Evolutionary conservation across 2,797 vertebrate species (phyloP), one percentile per base, ranked within the genome.

Genomic region (Nannoperca australis): DNA sequence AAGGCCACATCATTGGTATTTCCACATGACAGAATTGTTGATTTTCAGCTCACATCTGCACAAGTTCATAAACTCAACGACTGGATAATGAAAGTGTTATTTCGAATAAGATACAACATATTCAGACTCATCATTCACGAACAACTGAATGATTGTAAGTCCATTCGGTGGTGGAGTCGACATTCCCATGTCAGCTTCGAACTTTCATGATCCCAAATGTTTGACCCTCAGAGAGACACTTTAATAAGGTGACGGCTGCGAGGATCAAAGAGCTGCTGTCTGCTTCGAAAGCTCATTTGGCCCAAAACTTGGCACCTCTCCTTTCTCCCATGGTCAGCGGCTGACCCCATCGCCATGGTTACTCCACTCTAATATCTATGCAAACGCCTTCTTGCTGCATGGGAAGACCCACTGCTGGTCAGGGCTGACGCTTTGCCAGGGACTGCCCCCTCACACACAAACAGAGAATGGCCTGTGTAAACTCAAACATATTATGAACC

Each of bases 321-420:
- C 58, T 73, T 73, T 74, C 73, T 89, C 83, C 85, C 85, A 77
- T 86, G 89, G 88, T 90, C 79, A 72, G 64, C 76, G 60, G 64
- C 64, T 79, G 85, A 90, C 88, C 83, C 81, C 27, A 75, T 89
- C 83, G 77, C 88, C 84, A 85, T 85, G 88, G 91, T 68, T 73
- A 90, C 87, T 17, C 27, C 49, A 70, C 69, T 90, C 81, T 68
- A 90, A 88, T 89, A 89, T 91, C 82, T 72, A 88, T 83, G 84
- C 81, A 86, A 89, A 76, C 34, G 22, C 18, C 68, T 77, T 83
- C 73, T 50, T 54, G 17, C 55, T 78, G 76, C 36, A 58, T 51
- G 89, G 81, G 86, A 87, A 88, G 84, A 79, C 84, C 74, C 58
- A 72, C 67, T 58, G 77, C 73, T 79, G 74, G 32, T 67, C 24